A percentile compares a stretch with the other conserved stretches of the same genome.
Evolutionary conservation across 2,888 invertebrate species (phyloP).

Genomic region (Hecatera dysodea): DNA sequence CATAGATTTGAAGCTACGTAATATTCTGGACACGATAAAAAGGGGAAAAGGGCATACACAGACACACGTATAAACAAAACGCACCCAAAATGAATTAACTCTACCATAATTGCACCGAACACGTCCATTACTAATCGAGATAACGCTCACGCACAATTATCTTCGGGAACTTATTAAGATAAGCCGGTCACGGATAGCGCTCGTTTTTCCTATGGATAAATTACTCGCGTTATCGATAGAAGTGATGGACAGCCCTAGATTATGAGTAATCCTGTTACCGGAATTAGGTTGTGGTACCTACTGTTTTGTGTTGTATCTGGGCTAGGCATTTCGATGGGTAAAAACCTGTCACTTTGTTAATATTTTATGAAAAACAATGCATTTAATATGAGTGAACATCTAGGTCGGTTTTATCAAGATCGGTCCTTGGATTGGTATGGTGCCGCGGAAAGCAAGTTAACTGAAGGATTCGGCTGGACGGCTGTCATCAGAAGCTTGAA

Average conservation of each 20-base stretch:
- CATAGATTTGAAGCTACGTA: constrained; percentile 15
- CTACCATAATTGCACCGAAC: constrained; percentile 78
- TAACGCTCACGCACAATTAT: constrained; percentile 79
- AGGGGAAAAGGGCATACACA: constrained; percentile 22
- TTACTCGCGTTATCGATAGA: constrained; percentile 82
- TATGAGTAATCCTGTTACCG: constrained; percentile 83
- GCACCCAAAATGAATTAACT: constrained; percentile 73
- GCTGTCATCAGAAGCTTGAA: too few relatives aligned
- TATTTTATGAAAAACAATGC: too few relatives aligned
- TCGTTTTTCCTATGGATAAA: constrained; percentile 84
- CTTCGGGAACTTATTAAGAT: constrained; percentile 89
- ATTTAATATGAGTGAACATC: too few relatives aligned
- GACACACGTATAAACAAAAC: constrained; percentile 32
- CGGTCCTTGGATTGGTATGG: too few relatives aligned
- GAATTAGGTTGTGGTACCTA: constrained; percentile 70
- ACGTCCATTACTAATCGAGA: constrained; percentile 73
- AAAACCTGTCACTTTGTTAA: background rate
- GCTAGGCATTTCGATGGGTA: background rate
- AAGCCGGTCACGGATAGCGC: constrained; percentile 83
- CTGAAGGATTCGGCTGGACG: too few relatives aligned
- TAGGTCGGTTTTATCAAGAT: too few relatives aligned
- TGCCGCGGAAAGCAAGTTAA: too few relatives aligned
- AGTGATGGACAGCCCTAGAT: constrained; percentile 85
- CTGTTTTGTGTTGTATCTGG: constrained; percentile 49
- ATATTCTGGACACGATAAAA: constrained; percentile 48